Conservation (phyloP, 1,140 invertebrate genomes). For the Ganaspis sp. region DNA sequence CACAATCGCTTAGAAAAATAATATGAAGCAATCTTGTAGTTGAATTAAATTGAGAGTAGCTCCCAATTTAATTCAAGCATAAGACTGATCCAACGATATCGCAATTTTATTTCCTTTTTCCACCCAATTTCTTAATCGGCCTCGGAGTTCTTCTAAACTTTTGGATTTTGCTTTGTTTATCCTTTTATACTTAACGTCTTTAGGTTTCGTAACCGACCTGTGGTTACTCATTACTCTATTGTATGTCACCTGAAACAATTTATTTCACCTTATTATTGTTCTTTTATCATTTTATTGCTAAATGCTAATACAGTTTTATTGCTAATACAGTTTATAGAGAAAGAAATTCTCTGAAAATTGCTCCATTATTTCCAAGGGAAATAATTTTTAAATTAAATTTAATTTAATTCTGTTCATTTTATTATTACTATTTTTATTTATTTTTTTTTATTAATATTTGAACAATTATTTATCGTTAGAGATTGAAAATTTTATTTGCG, state of each 20-base stretch:
- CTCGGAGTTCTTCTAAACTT: conserved; percentile 89
- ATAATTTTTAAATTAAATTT: too few species aligned
- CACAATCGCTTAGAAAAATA: conserved; percentile 32
- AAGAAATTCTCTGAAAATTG: too few species aligned
- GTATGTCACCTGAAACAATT: conserved; percentile 81
- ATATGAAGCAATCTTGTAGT: neutral
- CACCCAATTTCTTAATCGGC: conserved; percentile 88
- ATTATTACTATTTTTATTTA: too few species aligned
- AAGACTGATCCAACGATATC: conserved; percentile 77
- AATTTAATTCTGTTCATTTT: too few species aligned
- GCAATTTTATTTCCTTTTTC: conserved; percentile 85
- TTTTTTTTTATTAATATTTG: too few species aligned
- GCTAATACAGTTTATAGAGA: too few species aligned
- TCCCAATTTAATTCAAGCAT: conserved; percentile 62
- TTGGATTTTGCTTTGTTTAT: conserved; percentile 94
- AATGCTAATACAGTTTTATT: too few species aligned
- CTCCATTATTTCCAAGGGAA: too few species aligned
- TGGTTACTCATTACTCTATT: conserved; percentile 94
- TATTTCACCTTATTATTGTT: neutral
- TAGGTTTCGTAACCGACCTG: conserved; percentile 91
- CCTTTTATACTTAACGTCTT: conserved; percentile 92
- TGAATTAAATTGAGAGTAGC: neutral
- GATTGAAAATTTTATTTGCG: too few species aligned
- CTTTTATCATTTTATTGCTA: too few species aligned
- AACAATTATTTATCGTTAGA: too few species aligned